Conservation (phyloP, 2,888 invertebrate genomes). For the Stenurella melanura region DNA sequence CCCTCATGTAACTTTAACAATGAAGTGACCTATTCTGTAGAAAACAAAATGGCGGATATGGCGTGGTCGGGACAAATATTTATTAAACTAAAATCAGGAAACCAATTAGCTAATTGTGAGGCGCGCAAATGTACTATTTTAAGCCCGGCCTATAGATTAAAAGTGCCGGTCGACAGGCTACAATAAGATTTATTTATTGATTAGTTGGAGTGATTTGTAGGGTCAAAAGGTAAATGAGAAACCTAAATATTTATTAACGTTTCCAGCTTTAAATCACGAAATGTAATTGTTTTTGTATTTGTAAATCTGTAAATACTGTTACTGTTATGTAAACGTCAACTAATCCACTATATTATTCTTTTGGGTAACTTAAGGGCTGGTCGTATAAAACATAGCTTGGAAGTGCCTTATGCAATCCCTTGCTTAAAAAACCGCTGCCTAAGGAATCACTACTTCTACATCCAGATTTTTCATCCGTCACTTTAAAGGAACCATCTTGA, state of each 20-base stretch:
- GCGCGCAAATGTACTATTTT: not conserved
- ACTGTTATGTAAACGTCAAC: no score
- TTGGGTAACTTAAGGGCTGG: no score
- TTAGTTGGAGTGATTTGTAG: conserved; percentile 1
- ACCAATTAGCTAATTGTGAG: not conserved
- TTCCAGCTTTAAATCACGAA: not conserved
- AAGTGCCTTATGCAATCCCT: no score
- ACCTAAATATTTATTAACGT: not conserved
- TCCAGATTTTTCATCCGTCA: no score
- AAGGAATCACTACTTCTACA: no score
- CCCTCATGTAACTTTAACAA: no score
- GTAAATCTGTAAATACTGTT: not conserved
- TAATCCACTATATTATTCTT: no score
- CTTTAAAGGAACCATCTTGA: no score
- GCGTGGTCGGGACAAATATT: not conserved
- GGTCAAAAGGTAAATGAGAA: not conserved
- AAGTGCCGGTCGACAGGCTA: not conserved
- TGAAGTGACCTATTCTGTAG: not conserved
- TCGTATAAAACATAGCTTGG: no score
- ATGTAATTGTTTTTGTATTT: not conserved
- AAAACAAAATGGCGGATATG: not conserved
- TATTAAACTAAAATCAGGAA: not conserved
- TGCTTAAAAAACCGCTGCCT: no score
- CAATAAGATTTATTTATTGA: conserved; percentile 7
- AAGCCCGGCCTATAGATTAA: not conserved